Evolutionary conservation across 2,797 vertebrate genomes (phyloP), one percentile per base, ranked within the genome.

Genomic region (Poeciliopsis paucimaculata): DNA sequence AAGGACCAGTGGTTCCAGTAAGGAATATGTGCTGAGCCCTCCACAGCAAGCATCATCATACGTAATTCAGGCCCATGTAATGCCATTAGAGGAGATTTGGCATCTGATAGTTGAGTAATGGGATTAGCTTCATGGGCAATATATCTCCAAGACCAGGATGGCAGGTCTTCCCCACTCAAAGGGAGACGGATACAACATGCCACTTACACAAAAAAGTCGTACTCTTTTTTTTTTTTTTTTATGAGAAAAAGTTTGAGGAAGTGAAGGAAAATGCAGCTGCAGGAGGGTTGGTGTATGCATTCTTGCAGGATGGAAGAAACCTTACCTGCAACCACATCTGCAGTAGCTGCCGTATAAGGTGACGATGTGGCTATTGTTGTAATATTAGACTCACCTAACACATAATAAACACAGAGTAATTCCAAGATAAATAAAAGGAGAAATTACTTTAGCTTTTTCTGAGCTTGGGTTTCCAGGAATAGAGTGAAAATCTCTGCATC

Each of bases 101-200:
- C 88, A 94, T 96, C 95, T 96, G 96, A 97, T 96, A 96, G 96
- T 96, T 95, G 95, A 94, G 95, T 96, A 96, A 97, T 93, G 95
- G 90, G 96, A 96, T 97, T 95, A 96, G 86, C 85, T 51, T 70
- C 66, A 70, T 83, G 64, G 77, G 80, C 84, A 49, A 88, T 90
- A 94, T 93, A 92, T 89, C 91, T 93, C 79, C 80, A 81, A 75
- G 80, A 88, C 84, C 87, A 90, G 82, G 78, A 86, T 84, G 84
- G 80, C 43, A 84, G 90, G 92, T 92, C 90, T 92, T 92, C 87
- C 86, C 87, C 88, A 77, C 80, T 87, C 85, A 83, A 82, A 85
- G 84, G 80, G 82, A 85, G 82, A 85, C 77, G 66, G 66, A 86
- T 47, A 36, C n/a, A 51, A 28, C 39, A 15, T 4, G 36, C 36